Base-by-base conservation (phyloP, 2,797 vertebrate genomes). In the Helarctos malayanus region DNA sequence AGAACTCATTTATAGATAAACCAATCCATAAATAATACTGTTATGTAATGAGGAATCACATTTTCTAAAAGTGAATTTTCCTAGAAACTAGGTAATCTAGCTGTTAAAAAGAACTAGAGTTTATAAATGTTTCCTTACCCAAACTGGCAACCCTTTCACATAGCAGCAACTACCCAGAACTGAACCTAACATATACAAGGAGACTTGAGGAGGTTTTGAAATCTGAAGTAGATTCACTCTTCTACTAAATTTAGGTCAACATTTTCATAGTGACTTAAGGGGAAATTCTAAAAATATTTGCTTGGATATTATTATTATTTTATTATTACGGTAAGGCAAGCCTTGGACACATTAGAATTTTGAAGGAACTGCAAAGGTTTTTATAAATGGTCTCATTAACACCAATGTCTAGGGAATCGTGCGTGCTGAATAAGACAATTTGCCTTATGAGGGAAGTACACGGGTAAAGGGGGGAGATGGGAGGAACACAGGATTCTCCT, bases 81-180 rank as follows among this genome's bases (percentile, higher is more conserved):
- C 41, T 76, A 85, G 47, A 41, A 69, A 78, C 4, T 59, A 45
- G 65, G 18, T 81, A 78, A 82, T 38, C 19, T 11, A 91, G 7
- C 18, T 90, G 4, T 68, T 54, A 65, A 79, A 63, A 91, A 94
- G 89, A 84, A 54, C 9, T 14, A n/a, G 11, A 9, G 41, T 25
- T 84, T 88, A 23, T 54, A 49, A 90, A 49, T 69, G 38, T 90
- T 84, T 94, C 65, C n/a, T 75, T 94, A 82, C 16, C n/a, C 45
- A 78, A 87, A 81, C 3, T 18, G 23, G 41, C 41, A 94, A 38
- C 21, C 5, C 10, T 82, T 52, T 27, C 13, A 49, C 15, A 41
- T 3, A 41, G 13, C 23, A n/a, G 5, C 27, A 75, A 6, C 49
- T 57, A 16, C 15, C 56, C 52, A 27, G 19, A 84, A 69, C 14